Evolutionary conservation across 1,140 invertebrate species (phyloP), one percentile per base, ranked within the genome.

Genomic region (Zophobas atratus): DNA sequence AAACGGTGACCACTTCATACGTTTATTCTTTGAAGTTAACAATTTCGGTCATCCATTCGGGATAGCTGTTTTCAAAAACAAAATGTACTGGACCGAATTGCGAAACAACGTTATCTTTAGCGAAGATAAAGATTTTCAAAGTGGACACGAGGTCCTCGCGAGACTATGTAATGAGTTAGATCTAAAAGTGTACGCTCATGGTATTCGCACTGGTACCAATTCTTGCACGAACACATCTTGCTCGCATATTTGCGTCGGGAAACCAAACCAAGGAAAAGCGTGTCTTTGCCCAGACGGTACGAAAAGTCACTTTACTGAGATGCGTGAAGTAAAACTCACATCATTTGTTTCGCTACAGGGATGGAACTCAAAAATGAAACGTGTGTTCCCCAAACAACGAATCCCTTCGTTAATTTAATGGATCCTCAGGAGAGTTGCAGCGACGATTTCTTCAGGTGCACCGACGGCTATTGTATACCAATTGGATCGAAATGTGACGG

Each of bases 31-130:
- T 32, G 88, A 91, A 51, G 90, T 92, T 81, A 91, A 93, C 39
- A 89, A 89, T 63, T 91, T 94, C 0, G 89, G 90, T 0, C 95
- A 97, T 89, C 95, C 95, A 1, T 97, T 97, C 85, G 93, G 94
- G 0, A 92, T 97, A 0, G 94, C 92, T 0, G 92, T 97, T 0
- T 93, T 94, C 81, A 97, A 97, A 85, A 84, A 83, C 60, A 80
- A 81, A 8, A 93, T 98, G 88, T 98, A 95, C 83, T 98, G 97
- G 96, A 95, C 97, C 82, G 97, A 98, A 86, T 96, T 95, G 93
- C 94, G 92, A 80, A 90, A 90, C 41, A 92, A 93, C 48, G 90
- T 92, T 51, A 93, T 97, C 78, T 93, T 95, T 80, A 89, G 91
- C 1, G 93, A 94, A 0, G 93, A 95, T 82, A 96, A 96, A 83